Evolutionary conservation across 2,888 invertebrate species (phyloP).

Genomic region (Drosophila anceps): DNA sequence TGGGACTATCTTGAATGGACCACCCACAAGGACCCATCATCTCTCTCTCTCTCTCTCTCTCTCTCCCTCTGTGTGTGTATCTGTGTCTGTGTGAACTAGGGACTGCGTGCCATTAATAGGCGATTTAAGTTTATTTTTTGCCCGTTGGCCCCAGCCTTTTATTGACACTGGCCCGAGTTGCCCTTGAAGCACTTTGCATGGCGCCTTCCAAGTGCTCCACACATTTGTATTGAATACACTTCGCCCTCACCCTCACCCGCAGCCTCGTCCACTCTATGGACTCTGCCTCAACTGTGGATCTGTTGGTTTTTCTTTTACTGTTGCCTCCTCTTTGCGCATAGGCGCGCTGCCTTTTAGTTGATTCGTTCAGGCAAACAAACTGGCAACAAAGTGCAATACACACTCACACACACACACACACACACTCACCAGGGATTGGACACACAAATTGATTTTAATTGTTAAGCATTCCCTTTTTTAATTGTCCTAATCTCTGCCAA

Average conservation of each 20-base stretch:
- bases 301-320: constrained; percentile 51
- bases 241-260: neutral
- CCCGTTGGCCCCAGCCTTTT: constrained; percentile 63
- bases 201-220: constrained; percentile 37
- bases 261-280: neutral
- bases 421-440: constrained; percentile 23
- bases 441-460: constrained; percentile 79
- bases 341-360: constrained; percentile 67
- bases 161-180: constrained; percentile 61
- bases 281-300: constrained; percentile 16
- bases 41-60: neutral
- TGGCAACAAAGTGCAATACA: constrained; percentile 64
- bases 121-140: constrained; percentile 79
- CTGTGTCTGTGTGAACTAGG: constrained; percentile 11
- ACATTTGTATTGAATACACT: constrained; percentile 26
- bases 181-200: constrained; percentile 33
- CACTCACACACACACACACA: constrained; percentile 45
- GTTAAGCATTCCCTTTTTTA: constrained; percentile 81
- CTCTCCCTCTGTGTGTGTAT: constrained; percentile 2
- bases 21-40: constrained; percentile 10
- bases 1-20: constrained; percentile 38
- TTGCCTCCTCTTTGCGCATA: constrained; percentile 30
- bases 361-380: constrained; percentile 78
- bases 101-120: constrained; percentile 67
- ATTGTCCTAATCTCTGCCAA: constrained; percentile 77